Evolutionary conservation across 2,797 vertebrate species (phyloP).

Genomic region (Enteromius thamalakanensis): DNA sequence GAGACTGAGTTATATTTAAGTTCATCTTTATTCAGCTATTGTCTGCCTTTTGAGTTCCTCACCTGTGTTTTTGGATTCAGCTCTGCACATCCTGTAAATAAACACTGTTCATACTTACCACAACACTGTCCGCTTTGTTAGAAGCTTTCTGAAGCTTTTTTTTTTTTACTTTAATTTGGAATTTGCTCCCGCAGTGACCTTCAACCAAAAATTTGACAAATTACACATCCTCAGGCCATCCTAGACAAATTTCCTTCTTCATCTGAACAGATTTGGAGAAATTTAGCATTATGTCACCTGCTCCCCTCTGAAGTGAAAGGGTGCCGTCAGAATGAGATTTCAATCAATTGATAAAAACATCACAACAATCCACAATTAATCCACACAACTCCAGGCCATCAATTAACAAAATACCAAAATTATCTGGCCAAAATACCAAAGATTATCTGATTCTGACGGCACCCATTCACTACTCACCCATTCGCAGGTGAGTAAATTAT

Average conservation of each 20-base stretch:
- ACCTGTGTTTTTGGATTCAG: too few species aligned
- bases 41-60: too few species aligned
- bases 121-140: too few species aligned
- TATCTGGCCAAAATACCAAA: neutral
- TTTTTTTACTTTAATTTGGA: neutral
- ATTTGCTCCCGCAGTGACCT: neutral
- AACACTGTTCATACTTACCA: too few species aligned
- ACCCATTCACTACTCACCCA: neutral
- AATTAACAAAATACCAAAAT: neutral
- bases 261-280: neutral
- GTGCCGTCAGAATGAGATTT: neutral
- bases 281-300: neutral
- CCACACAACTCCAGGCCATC: neutral
- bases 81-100: too few species aligned
- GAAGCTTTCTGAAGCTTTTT: neutral
- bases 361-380: neutral
- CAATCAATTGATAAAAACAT: neutral
- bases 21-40: too few species aligned
- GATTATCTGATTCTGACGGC: neutral
- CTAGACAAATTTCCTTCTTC: neutral
- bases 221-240: neutral
- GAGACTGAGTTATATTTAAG: too few species aligned
- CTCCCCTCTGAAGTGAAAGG: neutral
- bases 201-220: neutral
- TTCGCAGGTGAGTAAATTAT: neutral